Base-by-base conservation (phyloP, 2,888 invertebrate genomes). In the Andrena bicolor region DNA sequence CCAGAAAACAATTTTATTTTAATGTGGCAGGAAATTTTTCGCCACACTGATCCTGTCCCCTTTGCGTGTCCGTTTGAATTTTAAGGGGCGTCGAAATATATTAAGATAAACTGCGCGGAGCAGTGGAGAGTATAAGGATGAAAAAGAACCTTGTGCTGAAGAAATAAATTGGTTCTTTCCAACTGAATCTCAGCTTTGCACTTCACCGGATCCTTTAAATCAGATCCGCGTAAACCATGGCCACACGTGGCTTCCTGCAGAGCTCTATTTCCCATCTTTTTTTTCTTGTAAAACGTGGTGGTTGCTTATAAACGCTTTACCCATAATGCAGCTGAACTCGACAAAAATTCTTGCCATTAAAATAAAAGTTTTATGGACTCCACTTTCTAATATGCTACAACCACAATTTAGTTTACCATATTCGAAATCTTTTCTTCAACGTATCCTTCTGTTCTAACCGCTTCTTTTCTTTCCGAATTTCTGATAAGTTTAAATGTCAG, bases 131-230 rank as follows among this genome's bases (percentile, higher is more conserved):
- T 23, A 28, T 0, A 5, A 0, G 2, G 30, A 51, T 63, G 28
- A 41, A 28, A 53, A 64, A 49, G 3, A 48, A 3, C 49, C n/a
- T 10, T 8, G 53, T n/a, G 20, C 35, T 72, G 64, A 64, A 53
- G 51, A 72, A 35, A 20, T 26, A 35, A 64, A 64, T 72, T 53
- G 10, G n/a, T 53, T 26, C 26, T 2, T 35, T 23, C 16, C 20
- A 2, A 4, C 51, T 20, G 53, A 72, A 53, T 51, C 51, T 51
- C 23, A 51, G 49, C 51, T 26, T 63, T 32, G 32, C 32, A 51
- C 23, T 72, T 63, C 5, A 51, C 6, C 51, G 26, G 13, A 16
- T 16, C 13, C 32, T 63, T 26, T 35, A 32, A 63, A 63, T 72
- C 51, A 26, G 30, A 63, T 72, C 35, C 32, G 16, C 61, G 49